phyloP scores from a whole-genome alignment of 1,140 invertebrate species.

The Polypedilum pembai region DNA sequence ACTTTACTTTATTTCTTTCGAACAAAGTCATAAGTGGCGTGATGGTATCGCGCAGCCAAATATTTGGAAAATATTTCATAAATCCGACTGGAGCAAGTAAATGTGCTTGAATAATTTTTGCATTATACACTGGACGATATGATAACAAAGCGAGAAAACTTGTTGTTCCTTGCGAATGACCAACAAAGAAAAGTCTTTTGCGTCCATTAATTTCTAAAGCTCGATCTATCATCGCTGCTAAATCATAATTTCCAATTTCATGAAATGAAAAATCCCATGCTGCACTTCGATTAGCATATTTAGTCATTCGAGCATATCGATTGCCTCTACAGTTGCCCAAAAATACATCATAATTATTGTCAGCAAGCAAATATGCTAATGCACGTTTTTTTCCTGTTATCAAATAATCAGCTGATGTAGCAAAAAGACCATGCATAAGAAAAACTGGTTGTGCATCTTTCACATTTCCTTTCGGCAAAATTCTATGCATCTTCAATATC shows the following conservation, averaged over 20 bases:
- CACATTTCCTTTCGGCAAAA: slow-evolving; percentile 36
- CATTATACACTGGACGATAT: slow-evolving; percentile 48
- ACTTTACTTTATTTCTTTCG: slow-evolving; percentile 44
- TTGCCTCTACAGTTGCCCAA: slow-evolving; percentile 66
- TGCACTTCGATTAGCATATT: slow-evolving; percentile 44
- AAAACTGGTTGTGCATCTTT: slow-evolving; percentile 48
- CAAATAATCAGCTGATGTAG: slow-evolving; percentile 62
- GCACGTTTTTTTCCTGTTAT: slow-evolving; percentile 54
- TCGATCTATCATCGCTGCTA: slow-evolving; percentile 68
- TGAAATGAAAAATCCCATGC: slow-evolving; percentile 53
- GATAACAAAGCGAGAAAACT: slow-evolving; percentile 48
- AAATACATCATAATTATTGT: slow-evolving; percentile 68
- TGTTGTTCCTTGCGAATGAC: slow-evolving; percentile 56
- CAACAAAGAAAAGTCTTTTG: slow-evolving; percentile 54
- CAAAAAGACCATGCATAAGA: slow-evolving; percentile 66
- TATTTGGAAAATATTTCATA: slow-evolving; percentile 41
- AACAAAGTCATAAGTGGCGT: slow-evolving; percentile 33
- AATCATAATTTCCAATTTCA: slow-evolving; percentile 65
- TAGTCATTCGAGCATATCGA: slow-evolving; percentile 56
- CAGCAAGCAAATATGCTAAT: slow-evolving; percentile 51
- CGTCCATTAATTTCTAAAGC: slow-evolving; percentile 49
- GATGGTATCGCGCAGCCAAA: slow-evolving; percentile 36
- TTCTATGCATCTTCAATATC: slow-evolving; percentile 59
- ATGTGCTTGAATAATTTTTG: slow-evolving; percentile 48
- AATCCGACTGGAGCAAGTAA: slow-evolving; percentile 52